phyloP scores from a whole-genome alignment of 1,140 invertebrate genomes.

The Amphibalanus amphitrite region DNA sequence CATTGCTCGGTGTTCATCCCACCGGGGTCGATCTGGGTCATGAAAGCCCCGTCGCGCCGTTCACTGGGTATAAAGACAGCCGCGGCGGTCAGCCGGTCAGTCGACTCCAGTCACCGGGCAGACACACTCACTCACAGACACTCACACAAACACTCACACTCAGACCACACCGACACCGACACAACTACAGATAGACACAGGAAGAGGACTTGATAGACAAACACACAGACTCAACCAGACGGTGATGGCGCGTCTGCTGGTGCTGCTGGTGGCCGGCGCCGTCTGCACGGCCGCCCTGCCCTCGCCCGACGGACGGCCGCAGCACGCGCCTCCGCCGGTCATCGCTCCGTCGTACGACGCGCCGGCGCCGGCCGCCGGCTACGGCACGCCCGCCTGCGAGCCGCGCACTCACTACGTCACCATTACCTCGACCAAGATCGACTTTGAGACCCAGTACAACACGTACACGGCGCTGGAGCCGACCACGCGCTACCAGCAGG shows the following conservation, averaged over 20 bases:
- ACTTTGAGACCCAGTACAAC: neutral
- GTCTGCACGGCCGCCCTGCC: neutral
- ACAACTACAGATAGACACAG: too few relatives aligned
- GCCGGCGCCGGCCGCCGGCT: neutral
- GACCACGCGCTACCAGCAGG: slow-evolving; percentile 13
- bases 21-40: too few relatives aligned
- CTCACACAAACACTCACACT: too few relatives aligned
- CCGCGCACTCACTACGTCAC: neutral
- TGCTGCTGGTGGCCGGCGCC: neutral
- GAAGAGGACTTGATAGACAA: too few relatives aligned
- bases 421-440: neutral
- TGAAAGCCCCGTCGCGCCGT: too few relatives aligned
- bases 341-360: slow-evolving; percentile 1
- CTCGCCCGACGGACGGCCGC: neutral
- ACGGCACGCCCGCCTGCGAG: neutral
- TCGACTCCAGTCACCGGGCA: too few relatives aligned
- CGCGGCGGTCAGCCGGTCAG: too few relatives aligned
- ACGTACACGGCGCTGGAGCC: slow-evolving; percentile 8
- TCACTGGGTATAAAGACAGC: too few relatives aligned
- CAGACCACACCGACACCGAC: too few relatives aligned
- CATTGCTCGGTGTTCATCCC: too few relatives aligned
- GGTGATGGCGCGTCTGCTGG: neutral
- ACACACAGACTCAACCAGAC: too few relatives aligned
- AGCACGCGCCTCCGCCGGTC: neutral
- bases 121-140: too few relatives aligned